Evolutionary conservation across 1,140 invertebrate species (phyloP).

Genomic region (Drosophila navojoa): DNA sequence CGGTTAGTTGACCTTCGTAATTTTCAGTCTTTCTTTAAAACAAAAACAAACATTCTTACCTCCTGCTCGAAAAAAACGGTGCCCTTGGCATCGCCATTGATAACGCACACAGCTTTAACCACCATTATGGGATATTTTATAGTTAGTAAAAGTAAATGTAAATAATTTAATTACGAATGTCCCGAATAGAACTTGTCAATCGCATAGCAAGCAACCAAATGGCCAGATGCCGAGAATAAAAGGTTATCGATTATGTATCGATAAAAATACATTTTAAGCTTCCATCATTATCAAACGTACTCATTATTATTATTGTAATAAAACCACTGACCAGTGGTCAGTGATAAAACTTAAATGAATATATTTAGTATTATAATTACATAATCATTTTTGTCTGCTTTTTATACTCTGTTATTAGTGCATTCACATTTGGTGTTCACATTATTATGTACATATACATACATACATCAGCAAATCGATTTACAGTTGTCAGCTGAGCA

Average conservation of each 20-base stretch:
- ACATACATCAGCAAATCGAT: too few species aligned
- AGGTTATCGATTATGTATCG: neutral
- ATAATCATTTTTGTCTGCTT: too few species aligned
- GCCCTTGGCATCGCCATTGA: slow-evolving; percentile 93
- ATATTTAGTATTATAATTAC: too few species aligned
- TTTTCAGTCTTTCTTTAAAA: slow-evolving; percentile 9
- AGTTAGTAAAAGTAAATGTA: slow-evolving; percentile 5
- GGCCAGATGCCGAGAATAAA: neutral
- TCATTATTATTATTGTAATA: too few species aligned
- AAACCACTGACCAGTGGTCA: too few species aligned
- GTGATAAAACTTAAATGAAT: too few species aligned
- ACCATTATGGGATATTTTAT: slow-evolving; percentile 78
- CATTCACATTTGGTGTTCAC: too few species aligned
- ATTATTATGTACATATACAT: too few species aligned
- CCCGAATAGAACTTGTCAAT: neutral
- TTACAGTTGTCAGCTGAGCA: too few species aligned
- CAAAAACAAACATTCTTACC: slow-evolving; percentile 84
- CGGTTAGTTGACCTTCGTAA: slow-evolving; percentile 64
- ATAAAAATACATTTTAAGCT: neutral
- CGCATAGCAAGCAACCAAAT: neutral
- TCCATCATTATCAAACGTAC: neutral
- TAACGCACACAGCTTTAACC: slow-evolving; percentile 92
- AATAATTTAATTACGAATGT: neutral
- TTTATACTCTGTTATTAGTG: too few species aligned
- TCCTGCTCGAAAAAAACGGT: slow-evolving; percentile 91